These are phyloP conservation scores for Lysandra bellargus DNA, from an alignment of 2,888 invertebrate species.

Conservation along the genomic window DNA sequence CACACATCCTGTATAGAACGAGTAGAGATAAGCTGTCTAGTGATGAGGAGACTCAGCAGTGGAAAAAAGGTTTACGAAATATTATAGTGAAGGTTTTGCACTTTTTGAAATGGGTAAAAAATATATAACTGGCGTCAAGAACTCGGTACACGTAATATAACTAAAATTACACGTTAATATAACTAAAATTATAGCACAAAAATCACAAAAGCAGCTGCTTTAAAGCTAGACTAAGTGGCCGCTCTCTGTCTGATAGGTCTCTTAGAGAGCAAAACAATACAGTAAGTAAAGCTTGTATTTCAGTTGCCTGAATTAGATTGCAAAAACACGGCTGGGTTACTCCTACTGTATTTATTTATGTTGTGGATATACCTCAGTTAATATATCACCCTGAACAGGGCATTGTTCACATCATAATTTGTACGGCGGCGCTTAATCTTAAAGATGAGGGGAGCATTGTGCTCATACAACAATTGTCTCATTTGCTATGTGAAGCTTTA, in stretches of 20 bases:
- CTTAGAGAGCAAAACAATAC: background rate
- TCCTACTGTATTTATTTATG: background rate
- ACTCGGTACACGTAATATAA: too few relatives aligned
- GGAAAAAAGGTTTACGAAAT: too few relatives aligned
- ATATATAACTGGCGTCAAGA: too few relatives aligned
- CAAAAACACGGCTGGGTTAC: background rate
- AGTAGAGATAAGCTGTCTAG: too few relatives aligned
- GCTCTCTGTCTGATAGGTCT: too few relatives aligned
- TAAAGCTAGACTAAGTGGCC: too few relatives aligned
- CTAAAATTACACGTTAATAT: too few relatives aligned
- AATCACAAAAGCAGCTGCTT: background rate
- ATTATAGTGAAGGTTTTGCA: too few relatives aligned
- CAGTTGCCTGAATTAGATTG: background rate
- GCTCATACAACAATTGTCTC: constrained; percentile 16
- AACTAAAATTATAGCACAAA: too few relatives aligned
- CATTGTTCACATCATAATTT: constrained; percentile 16
- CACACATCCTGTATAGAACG: too few relatives aligned
- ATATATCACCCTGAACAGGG: constrained; percentile 5
- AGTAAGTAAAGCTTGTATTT: background rate
- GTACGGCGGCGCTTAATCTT: constrained; percentile 23
- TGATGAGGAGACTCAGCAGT: too few relatives aligned
- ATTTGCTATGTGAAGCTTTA: background rate
- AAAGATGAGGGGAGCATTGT: constrained; percentile 9
- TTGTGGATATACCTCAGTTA: constrained; percentile 1
- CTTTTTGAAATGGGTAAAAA: too few relatives aligned